Conservation (phyloP, 92 coral and sea anemone genomes). For the Siderastrea radians region DNA sequence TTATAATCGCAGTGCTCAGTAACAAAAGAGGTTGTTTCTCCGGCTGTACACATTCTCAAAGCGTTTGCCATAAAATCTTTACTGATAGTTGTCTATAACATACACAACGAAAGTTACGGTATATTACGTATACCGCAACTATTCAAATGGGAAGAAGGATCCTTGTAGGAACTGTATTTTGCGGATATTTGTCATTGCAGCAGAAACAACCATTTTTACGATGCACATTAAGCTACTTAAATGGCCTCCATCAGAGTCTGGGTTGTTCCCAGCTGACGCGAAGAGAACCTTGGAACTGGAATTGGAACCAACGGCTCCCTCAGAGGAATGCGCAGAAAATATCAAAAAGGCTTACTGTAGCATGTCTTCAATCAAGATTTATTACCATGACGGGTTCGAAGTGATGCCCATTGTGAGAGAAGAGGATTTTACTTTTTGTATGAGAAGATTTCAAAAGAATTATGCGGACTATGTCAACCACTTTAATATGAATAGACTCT, state of each 20-base stretch:
- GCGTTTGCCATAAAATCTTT: not conserved
- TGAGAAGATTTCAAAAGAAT: too few species aligned
- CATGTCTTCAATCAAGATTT: not conserved
- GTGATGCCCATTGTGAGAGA: not conserved
- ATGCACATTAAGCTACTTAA: slow-evolving; percentile 2
- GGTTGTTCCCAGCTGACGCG: not conserved
- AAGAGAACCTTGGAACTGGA: not conserved
- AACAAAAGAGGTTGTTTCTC: too few species aligned
- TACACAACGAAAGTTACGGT: not conserved
- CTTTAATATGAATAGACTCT: too few species aligned
- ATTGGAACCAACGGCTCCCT: not conserved
- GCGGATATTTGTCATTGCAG: not conserved
- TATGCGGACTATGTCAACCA: too few species aligned
- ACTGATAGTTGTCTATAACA: not conserved
- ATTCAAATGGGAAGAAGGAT: not conserved
- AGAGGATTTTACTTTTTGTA: too few species aligned
- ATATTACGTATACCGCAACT: not conserved
- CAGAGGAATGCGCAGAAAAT: not conserved
- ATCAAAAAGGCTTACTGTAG: not conserved
- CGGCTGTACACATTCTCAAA: too few species aligned
- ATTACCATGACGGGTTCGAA: slow-evolving; percentile 20
- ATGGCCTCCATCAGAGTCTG: not conserved
- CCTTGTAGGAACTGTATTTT: not conserved
- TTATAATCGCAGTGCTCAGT: too few species aligned
- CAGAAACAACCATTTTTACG: not conserved